Evolutionary conservation across 2,113 vertebrate genomes (phyloP).

Genomic region (Stercorarius parasiticus): DNA sequence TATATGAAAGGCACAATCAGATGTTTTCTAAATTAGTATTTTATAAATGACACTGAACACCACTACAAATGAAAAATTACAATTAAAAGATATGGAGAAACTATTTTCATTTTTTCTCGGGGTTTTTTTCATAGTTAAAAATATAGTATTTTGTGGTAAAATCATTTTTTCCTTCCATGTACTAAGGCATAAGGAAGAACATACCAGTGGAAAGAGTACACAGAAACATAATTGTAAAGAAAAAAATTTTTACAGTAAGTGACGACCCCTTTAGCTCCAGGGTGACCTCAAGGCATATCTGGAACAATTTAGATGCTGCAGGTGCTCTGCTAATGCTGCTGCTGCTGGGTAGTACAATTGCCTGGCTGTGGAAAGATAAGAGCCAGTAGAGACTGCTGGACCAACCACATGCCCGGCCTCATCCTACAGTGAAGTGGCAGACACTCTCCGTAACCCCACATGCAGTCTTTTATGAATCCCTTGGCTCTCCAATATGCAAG

Average conservation of each 20-base stretch:
- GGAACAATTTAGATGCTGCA: background rate
- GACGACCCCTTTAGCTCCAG: background rate
- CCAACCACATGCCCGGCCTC: background rate
- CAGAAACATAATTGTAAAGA: background rate
- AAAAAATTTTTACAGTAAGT: background rate
- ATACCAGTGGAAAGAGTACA: background rate
- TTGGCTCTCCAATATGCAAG: background rate
- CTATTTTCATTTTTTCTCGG: background rate
- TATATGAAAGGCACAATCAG: background rate
- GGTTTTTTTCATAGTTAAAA: background rate
- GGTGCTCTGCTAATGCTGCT: background rate
- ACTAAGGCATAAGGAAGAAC: background rate
- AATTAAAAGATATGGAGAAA: background rate
- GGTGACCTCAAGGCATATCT: background rate
- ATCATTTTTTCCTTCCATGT: rapidly evolving
- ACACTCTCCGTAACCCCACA: background rate
- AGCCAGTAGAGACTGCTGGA: background rate
- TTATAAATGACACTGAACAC: background rate
- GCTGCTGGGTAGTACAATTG: background rate
- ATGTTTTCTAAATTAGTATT: background rate
- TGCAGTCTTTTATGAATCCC: rapidly evolving
- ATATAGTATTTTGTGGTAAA: background rate
- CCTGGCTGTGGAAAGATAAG: background rate
- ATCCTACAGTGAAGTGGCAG: background rate
- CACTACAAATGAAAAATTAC: background rate